These are phyloP conservation scores for Eristalinus sepulchralis DNA, from an alignment of 2,888 invertebrate genomes.

Conservation along the genomic window DNA sequence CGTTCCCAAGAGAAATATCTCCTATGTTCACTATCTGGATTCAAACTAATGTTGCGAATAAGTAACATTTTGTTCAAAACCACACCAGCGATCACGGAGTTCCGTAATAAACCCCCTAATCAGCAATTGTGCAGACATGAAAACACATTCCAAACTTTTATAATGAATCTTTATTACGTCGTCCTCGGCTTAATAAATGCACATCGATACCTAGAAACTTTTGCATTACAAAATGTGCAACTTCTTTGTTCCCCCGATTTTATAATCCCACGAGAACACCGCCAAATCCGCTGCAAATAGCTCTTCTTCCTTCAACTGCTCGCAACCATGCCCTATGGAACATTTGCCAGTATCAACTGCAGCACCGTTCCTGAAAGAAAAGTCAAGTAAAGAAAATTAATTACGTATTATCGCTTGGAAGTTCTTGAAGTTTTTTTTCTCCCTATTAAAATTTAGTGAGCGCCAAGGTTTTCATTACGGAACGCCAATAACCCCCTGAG, in stretches of 20 bases:
- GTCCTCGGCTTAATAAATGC: neutral
- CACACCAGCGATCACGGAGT: neutral
- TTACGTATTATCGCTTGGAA: constrained; percentile 62
- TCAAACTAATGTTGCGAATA: no score
- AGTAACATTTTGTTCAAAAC: neutral
- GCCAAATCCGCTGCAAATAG: constrained; percentile 25
- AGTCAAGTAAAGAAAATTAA: constrained; percentile 55
- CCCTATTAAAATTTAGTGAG: constrained; percentile 43
- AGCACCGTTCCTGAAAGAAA: constrained; percentile 18
- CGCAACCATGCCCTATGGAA: neutral
- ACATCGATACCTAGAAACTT: neutral
- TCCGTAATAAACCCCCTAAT: neutral
- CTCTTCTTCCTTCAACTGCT: neutral
- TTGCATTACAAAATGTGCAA: constrained; percentile 5
- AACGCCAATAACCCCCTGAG: constrained; percentile 26
- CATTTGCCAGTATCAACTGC: neutral
- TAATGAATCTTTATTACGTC: neutral
- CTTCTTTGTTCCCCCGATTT: constrained; percentile 1
- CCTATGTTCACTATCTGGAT: no score
- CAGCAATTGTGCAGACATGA: neutral
- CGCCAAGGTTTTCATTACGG: constrained; percentile 25
- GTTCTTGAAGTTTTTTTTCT: constrained; percentile 17
- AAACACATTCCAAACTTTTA: neutral
- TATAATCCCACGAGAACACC: constrained; percentile 17
- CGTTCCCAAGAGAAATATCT: no score